Evolutionary conservation across 1,140 invertebrate species (phyloP).

Genomic region (Metopolophium dirhodum): DNA sequence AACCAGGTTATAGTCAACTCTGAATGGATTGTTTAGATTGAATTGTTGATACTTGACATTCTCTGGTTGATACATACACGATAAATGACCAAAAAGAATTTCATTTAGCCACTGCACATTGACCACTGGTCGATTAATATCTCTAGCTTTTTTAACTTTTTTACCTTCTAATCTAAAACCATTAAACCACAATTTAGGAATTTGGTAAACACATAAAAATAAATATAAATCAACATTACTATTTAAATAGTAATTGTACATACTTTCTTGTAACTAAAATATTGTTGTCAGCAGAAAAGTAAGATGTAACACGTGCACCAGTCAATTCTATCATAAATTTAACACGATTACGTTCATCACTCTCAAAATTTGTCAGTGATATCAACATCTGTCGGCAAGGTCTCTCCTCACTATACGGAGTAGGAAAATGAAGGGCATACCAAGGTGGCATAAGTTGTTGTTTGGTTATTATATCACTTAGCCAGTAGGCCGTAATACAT

Average conservation of each 20-base stretch:
- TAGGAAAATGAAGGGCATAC: constrained; percentile 89
- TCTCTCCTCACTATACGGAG: constrained; percentile 68
- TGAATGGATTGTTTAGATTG: constrained; percentile 78
- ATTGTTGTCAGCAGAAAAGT: constrained; percentile 71
- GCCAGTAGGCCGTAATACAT: constrained; percentile 92
- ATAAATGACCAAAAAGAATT: constrained; percentile 85
- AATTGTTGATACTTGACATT: constrained; percentile 89
- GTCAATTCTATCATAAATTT: constrained; percentile 82
- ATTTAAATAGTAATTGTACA: constrained; percentile 40
- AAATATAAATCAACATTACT: background rate
- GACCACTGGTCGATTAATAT: constrained; percentile 86
- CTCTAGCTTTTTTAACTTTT: constrained; percentile 88
- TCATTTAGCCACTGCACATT: constrained; percentile 94
- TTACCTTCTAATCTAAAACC: constrained; percentile 76
- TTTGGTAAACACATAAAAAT: background rate
- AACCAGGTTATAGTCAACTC: constrained; percentile 85
- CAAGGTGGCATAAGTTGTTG: constrained; percentile 88
- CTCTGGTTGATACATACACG: constrained; percentile 81
- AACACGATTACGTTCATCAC: constrained; percentile 80
- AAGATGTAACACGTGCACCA: constrained; percentile 80
- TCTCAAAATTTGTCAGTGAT: constrained; percentile 84
- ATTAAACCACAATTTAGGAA: background rate
- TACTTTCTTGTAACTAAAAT: constrained; percentile 61
- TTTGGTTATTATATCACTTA: constrained; percentile 85
- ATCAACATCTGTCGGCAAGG: constrained; percentile 73